A percentile compares a stretch with the other conserved stretches of the same genome.
phyloP scores from a whole-genome alignment of 1,140 invertebrate species.

The Saccostrea cuccullata region DNA sequence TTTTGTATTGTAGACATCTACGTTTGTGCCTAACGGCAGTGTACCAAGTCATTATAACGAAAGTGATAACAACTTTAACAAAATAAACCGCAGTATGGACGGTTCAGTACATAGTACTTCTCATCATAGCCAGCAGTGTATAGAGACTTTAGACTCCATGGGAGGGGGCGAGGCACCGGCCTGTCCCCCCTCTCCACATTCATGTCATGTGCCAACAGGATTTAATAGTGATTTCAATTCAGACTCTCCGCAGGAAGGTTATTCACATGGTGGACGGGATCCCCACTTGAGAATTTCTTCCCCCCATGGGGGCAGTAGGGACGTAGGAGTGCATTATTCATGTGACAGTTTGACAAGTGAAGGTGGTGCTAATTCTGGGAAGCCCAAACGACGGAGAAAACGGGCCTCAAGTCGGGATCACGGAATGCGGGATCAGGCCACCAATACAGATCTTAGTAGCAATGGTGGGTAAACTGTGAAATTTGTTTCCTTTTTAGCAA shows the following conservation, averaged over 20 bases:
- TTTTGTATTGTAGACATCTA: constrained; percentile 57
- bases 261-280: constrained; percentile 59
- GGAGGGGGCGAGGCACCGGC: constrained; percentile 61
- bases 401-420: constrained; percentile 60
- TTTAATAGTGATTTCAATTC: constrained; percentile 57
- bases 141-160: constrained; percentile 55
- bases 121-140: constrained; percentile 44
- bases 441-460: constrained; percentile 76
- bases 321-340: constrained; percentile 47
- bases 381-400: constrained; percentile 69
- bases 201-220: constrained; percentile 60
- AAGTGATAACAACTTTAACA: constrained; percentile 72
- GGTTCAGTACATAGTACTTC: constrained; percentile 56
- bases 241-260: constrained; percentile 61
- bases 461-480: constrained; percentile 68
- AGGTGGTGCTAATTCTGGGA: constrained; percentile 61
- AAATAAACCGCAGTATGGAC: constrained; percentile 62
- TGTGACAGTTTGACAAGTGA: constrained; percentile 63
- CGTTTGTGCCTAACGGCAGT: constrained; percentile 67
- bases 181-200: constrained; percentile 55
- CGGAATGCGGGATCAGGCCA: constrained; percentile 73
- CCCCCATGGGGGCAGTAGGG: not conserved
- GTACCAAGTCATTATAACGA: constrained; percentile 59
- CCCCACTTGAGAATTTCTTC: constrained; percentile 15
- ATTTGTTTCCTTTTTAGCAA: not conserved